Base-by-base conservation (phyloP, 2,113 vertebrate genomes). In the Neolamprologus cancellatus region DNA sequence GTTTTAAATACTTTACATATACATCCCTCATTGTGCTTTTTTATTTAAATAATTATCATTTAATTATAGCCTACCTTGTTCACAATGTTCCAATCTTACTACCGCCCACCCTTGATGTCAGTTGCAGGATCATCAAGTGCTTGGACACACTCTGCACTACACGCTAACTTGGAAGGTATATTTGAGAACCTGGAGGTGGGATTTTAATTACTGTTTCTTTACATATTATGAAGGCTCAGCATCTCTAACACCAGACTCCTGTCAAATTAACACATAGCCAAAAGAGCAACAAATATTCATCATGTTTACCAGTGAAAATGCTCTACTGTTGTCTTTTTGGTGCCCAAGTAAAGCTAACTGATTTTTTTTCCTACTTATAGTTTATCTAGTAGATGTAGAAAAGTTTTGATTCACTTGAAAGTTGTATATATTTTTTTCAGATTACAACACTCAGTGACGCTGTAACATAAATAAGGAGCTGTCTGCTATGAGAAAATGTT, bases 121-220 rank as follows among this genome's bases (percentile, higher is more conserved):
- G 41, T n/a, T 50, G 23, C 69, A 48, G 25, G 41, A 30, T 44
- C 39, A n/a, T 39, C 15, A 7, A 69, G 30, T 18, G 69, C 18
- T 82, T 69, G 66, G 18, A 34, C 18, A 41, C 57, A 48, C 61
- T 23, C 64, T 23, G 52, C 34, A 87, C 88, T 55, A 0, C 84
- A 78, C 0, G n/a, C 66, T 88, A 34, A 84, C 28, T 86, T 44
- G 23, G 59, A 25, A 84, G 52, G 66, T 86, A 84, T 53, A 82
- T 81, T 87, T 87, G 50, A 79, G 20, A 89, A 66, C 30, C 39
- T 9, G n/a, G 18, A 12, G 32, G 79, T 15, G 39, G 66, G 52
- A 44, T 78, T n/a, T 57, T 84, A 89, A 87, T 89, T 82, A 87
- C 78, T 78, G 89, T 91, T 90, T 90, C 71, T 54, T 54, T 61